These are phyloP conservation scores for Alentia gelatinosa DNA, from an alignment of 2,888 invertebrate species.

Conservation along the genomic window DNA sequence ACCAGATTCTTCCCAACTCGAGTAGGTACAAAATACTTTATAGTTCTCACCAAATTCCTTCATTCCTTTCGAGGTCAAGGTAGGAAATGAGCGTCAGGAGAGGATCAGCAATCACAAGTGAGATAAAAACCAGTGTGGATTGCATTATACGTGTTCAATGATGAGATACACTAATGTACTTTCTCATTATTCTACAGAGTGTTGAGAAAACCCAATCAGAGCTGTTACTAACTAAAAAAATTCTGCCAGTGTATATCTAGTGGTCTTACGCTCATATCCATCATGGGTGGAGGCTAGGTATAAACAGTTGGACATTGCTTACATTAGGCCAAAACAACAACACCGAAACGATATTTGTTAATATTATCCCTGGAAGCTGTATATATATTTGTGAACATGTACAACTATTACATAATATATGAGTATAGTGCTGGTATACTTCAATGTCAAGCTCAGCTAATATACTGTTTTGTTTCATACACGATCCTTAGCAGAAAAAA, in stretches of 20 bases:
- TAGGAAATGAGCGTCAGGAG: neutral
- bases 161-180: neutral
- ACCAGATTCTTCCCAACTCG: neutral
- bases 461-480: too few species aligned
- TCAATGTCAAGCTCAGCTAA: too few species aligned
- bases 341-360: too few species aligned
- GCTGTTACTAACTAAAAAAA: neutral
- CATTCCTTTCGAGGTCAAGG: neutral
- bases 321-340: neutral
- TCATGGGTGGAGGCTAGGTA: neutral
- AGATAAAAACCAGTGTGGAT: neutral
- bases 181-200: neutral
- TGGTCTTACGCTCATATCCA: constrained; percentile 10
- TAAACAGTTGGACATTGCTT: neutral
- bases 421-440: too few species aligned
- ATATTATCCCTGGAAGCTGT: too few species aligned
- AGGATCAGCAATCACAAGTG: neutral
- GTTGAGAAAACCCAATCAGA: neutral
- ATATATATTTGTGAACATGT: too few species aligned
- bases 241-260: neutral
- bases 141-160: neutral
- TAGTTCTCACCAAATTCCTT: neutral
- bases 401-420: too few species aligned
- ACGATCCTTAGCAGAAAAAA: too few species aligned
- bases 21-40: neutral